Base-by-base conservation (phyloP, 2,113 vertebrate species). In the Rissa tridactyla region DNA sequence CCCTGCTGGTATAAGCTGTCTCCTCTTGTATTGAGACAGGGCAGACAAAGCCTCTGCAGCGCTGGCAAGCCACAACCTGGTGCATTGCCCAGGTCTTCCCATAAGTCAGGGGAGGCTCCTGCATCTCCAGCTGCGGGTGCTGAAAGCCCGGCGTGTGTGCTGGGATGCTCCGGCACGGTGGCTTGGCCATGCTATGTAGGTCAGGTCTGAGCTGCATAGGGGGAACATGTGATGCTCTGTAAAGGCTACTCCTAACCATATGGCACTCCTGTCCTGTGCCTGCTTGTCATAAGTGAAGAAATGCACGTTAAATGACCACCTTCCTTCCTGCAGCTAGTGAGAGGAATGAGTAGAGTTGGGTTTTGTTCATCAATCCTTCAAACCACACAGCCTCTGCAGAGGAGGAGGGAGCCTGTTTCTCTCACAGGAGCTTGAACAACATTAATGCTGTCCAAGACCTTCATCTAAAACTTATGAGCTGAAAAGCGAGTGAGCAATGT, bases 41-140 rank as follows among this genome's bases (percentile, higher is more conserved):
- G 86, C 86, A 83, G 79, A 92, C 83, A 94, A 82, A 92, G 72
- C 55, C 80, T 92, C 86, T 2, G 82, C 86, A 66, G 86, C 0
- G 82, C 94, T 90, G 96, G 92, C 94, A 90, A 77, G 64, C 15
- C 77, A 36, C 69, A 58, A 17, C 38, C 80, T 91, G 80, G 60
- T 55, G 54, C 55, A 12, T 5, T 4, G 47, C 46, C 72, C 75
- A 66, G 88, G 25, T 7, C 38, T 83, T n/a, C 46, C 55, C 22
- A 2, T 34, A 81, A 86, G 71, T 47, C 88, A 86, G 42, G 27
- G 69, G 38, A 81, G 30, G 34, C 14, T 92, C 76, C 79, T 69
- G 79, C 51, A 26, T 13, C 46, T 58, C 71, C 46, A 5, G 17
- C 52, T 22, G 70, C 1, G 30, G 57, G 15, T 40, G 62, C 40